These are phyloP conservation scores for Sinosuthora webbiana DNA, from an alignment of 2,113 vertebrate species.

Conservation along the genomic window DNA sequence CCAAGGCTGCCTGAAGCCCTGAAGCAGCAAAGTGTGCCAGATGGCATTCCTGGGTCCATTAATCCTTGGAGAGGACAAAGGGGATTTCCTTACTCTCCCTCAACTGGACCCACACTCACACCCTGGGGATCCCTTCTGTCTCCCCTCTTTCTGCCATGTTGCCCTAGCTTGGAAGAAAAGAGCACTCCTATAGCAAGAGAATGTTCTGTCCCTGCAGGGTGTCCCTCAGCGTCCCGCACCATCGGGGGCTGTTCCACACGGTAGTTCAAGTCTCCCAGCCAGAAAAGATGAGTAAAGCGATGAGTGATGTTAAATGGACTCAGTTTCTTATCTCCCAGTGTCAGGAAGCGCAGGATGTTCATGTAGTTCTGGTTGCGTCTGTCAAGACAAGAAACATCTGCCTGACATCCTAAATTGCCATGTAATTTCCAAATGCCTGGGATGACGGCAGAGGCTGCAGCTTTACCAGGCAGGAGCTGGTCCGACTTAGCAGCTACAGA, in stretches of 20 bases:
- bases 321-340: slow-evolving; percentile 92
- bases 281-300: slow-evolving; percentile 96
- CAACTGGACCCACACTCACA: background rate
- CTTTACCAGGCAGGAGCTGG: background rate
- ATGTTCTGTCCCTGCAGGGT: background rate
- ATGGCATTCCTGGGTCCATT: background rate
- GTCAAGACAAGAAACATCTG: slow-evolving; percentile 49
- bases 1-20: background rate
- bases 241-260: slow-evolving; percentile 83
- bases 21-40: background rate
- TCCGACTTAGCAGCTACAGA: background rate
- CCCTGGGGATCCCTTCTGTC: background rate
- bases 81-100: background rate
- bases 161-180: background rate
- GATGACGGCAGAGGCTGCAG: background rate
- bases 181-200: background rate
- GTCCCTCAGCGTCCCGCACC: slow-evolving; percentile 62
- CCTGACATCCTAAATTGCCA: background rate
- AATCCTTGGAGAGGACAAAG: background rate
- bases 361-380: slow-evolving; percentile 96
- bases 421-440: background rate
- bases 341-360: slow-evolving; percentile 91
- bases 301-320: slow-evolving; percentile 93
- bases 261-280: slow-evolving; percentile 97
- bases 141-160: background rate